These are phyloP conservation scores for Atta cephalotes DNA, from an alignment of 1,140 invertebrate genomes.

Conservation along the genomic window DNA sequence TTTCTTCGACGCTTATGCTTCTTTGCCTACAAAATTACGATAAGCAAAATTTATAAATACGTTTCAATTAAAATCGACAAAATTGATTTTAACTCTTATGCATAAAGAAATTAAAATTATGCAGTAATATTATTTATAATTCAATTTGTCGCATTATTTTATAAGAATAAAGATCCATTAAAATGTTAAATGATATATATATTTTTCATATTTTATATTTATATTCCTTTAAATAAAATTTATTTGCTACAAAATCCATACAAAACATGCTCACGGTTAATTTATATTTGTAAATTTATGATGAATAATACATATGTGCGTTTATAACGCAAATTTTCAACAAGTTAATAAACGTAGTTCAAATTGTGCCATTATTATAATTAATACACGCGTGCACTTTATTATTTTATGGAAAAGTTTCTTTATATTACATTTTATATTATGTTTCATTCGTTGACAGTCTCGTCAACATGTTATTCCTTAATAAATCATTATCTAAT, in stretches of 20 bases:
- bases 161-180: not conserved
- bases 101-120: not conserved
- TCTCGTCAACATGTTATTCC: slow-evolving; percentile 1
- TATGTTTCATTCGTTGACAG: not conserved
- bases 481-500: slow-evolving; percentile 58
- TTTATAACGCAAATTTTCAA: slow-evolving; percentile 19
- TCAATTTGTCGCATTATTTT: not conserved
- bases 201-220: not conserved
- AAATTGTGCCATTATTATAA: slow-evolving; percentile 10
- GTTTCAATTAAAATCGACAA: not conserved
- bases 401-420: slow-evolving; percentile 1
- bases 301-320: not conserved
- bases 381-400: slow-evolving; percentile 13
- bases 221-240: not conserved
- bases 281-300: slow-evolving; percentile 17
- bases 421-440: slow-evolving; percentile 4
- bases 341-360: not conserved
- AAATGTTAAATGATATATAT: not conserved
- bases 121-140: not conserved
- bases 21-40: not conserved
- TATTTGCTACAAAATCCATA: not conserved
- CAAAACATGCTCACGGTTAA: not conserved
- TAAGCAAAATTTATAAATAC: not conserved
- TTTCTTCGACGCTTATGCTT: too few species aligned
- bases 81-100: not conserved